A percentile compares a stretch with the other conserved stretches of the same genome.
Conservation (phyloP, 2,888 invertebrate genomes). For the Halictus ligatus region DNA sequence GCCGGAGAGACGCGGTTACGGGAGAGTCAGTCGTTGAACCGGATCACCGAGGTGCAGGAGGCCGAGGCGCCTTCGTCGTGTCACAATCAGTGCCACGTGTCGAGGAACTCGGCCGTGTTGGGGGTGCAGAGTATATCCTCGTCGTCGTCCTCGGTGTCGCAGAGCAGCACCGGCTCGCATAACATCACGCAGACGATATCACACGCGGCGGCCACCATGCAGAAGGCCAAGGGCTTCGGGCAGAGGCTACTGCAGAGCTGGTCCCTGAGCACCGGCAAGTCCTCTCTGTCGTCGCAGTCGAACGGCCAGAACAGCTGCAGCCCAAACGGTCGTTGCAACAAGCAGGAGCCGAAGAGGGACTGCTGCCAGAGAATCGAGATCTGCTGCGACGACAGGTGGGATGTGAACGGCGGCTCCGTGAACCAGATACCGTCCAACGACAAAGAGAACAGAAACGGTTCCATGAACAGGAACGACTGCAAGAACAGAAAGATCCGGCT, state of each 20-base stretch:
- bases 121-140: constrained; percentile 59
- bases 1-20: constrained; percentile 89
- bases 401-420: constrained; percentile 67
- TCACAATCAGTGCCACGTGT: constrained; percentile 70
- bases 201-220: constrained; percentile 75
- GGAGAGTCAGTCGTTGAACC: constrained; percentile 93
- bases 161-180: constrained; percentile 73
- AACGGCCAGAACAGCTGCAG: constrained; percentile 56
- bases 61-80: constrained; percentile 84
- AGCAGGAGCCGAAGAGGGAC: constrained; percentile 55
- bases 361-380: constrained; percentile 58
- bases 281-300: constrained; percentile 50
- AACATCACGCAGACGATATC: constrained; percentile 51
- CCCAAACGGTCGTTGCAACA: constrained; percentile 52
- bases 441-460: constrained; percentile 74
- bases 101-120: constrained; percentile 62
- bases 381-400: constrained; percentile 53
- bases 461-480: constrained; percentile 78
- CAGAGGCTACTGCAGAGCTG: constrained; percentile 85
- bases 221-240: constrained; percentile 85
- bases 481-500: constrained; percentile 86
- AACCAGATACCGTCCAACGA: constrained; percentile 74
- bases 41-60: constrained; percentile 94
- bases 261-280: constrained; percentile 73
- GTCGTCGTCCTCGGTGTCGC: constrained; percentile 69